phyloP scores from a whole-genome alignment of 2,888 invertebrate genomes.

The Nemurella pictetii region DNA sequence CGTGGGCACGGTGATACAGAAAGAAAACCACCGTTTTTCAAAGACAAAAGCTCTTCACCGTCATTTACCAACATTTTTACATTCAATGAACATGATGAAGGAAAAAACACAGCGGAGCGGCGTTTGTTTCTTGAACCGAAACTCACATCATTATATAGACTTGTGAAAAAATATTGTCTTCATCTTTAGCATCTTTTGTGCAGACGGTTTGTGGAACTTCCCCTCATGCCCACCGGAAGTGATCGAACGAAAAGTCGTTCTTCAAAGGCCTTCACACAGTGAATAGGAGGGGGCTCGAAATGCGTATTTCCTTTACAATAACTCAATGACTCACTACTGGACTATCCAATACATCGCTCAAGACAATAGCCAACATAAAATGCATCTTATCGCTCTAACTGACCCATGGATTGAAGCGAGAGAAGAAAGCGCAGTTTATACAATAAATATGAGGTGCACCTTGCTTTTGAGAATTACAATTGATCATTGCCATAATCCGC shows the following conservation, averaged over 20 bases:
- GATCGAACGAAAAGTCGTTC: neutral
- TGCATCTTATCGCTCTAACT: neutral
- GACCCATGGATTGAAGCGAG: neutral
- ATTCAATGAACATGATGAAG: neutral
- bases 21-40: neutral
- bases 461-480: neutral
- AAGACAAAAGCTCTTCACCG: neutral
- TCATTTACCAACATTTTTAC: neutral
- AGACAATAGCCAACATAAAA: neutral
- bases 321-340: neutral
- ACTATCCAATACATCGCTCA: neutral
- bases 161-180: neutral
- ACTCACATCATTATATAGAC: neutral
- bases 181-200: neutral
- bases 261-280: neutral
- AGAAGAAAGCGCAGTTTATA: neutral
- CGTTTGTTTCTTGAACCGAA: neutral
- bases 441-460: neutral
- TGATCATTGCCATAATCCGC: neutral
- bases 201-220: neutral
- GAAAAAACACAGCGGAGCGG: neutral
- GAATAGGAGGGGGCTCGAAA: neutral
- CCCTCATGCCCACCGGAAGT: neutral
- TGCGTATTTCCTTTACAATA: neutral
- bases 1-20: neutral